These are phyloP conservation scores for Hippocampus zosterae DNA, from an alignment of 2,113 vertebrate species.

Conservation along the genomic window DNA sequence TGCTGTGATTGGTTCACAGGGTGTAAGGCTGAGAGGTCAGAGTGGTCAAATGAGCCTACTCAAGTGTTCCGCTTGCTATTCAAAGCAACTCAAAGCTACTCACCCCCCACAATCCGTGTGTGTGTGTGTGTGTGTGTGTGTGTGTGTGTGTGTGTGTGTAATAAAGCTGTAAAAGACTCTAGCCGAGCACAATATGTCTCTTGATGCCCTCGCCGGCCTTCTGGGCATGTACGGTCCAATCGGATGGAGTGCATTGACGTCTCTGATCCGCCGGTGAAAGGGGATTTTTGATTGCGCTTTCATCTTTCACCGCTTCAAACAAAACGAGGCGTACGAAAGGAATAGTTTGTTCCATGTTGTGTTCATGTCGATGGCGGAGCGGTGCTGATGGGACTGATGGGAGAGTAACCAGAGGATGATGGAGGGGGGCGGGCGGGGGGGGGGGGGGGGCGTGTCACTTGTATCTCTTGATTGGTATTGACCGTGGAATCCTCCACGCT, in stretches of 20 bases:
- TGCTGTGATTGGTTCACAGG: conserved; percentile 18
- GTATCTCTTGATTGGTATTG: background rate
- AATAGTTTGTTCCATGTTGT: too few relatives aligned
- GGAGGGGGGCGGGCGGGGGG: background rate
- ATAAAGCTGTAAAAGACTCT: background rate
- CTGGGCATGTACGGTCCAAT: background rate
- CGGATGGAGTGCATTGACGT: background rate
- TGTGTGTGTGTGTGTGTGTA: background rate
- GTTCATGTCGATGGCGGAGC: background rate
- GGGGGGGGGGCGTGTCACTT: background rate
- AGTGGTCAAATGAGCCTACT: background rate
- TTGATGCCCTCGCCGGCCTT: background rate
- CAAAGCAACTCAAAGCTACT: conserved; percentile 14
- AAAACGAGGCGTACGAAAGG: too few relatives aligned
- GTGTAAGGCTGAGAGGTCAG: conserved; percentile 5
- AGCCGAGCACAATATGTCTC: background rate
- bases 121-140: background rate
- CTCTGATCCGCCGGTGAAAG: background rate
- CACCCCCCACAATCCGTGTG: conserved; percentile 14
- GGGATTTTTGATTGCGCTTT: background rate
- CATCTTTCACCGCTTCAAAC: too few relatives aligned
- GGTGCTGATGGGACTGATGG: conserved; percentile 7
- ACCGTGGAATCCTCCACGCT: background rate
- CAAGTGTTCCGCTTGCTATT: conserved; percentile 7
- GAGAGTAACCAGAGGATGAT: background rate